phyloP scores from a whole-genome alignment of 2,797 vertebrate genomes.

The Coracias cyanogaster region DNA sequence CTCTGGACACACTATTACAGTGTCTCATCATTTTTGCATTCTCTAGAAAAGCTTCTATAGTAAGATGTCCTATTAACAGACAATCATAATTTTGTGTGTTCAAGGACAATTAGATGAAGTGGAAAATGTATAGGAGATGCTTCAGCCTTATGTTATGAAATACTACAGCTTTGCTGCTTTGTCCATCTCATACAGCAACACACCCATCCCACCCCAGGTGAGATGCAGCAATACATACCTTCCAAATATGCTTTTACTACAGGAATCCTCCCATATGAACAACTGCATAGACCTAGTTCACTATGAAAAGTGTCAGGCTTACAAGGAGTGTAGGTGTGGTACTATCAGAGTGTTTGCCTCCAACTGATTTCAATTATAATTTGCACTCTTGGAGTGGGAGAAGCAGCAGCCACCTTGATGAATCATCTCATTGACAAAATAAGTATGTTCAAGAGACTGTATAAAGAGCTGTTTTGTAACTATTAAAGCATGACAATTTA shows the following conservation, averaged over 20 bases:
- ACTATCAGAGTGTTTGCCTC: background rate
- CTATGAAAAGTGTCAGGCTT: background rate
- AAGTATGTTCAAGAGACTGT: background rate
- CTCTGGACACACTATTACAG: background rate
- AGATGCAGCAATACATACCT: background rate
- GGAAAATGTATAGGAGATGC: background rate
- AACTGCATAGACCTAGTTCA: background rate
- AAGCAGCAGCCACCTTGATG: conserved; percentile 31
- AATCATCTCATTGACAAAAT: background rate
- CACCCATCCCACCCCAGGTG: background rate
- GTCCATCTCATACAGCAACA: background rate
- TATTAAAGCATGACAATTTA: background rate
- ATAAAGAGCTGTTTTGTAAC: background rate
- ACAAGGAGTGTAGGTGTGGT: background rate
- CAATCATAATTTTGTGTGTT: background rate
- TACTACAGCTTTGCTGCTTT: background rate
- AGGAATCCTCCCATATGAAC: background rate
- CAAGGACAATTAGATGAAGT: background rate
- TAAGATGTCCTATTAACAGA: background rate
- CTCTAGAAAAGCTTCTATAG: background rate
- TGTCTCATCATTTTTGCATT: background rate
- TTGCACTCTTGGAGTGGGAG: background rate
- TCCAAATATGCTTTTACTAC: background rate
- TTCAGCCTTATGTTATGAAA: background rate
- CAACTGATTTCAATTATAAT: background rate